These are phyloP conservation scores for Stylophora pistillata DNA, from an alignment of 64 coral and sea anemone genomes.

Conservation along the genomic window DNA sequence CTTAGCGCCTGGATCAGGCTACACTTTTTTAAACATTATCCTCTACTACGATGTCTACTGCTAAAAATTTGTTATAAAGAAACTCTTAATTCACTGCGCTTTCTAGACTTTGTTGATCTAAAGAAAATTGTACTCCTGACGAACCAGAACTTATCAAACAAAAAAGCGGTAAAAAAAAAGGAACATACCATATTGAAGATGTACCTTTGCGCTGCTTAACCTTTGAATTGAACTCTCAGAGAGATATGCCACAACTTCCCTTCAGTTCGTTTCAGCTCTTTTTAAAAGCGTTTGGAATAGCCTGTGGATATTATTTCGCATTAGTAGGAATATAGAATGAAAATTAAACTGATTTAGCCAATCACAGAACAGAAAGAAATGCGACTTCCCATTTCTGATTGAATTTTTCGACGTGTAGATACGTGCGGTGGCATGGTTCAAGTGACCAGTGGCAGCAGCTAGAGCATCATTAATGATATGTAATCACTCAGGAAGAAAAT, in stretches of 20 bases:
- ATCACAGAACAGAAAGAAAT: neutral
- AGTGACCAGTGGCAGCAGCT: neutral
- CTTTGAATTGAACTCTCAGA: neutral
- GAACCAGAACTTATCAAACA: no score
- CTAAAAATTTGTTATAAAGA: no score
- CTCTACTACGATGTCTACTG: no score
- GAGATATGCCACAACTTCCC: neutral
- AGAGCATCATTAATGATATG: neutral
- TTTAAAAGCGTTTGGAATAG: neutral
- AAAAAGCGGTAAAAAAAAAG: neutral
- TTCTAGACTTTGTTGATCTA: no score
- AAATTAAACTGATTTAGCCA: neutral
- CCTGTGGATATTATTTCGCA: neutral
- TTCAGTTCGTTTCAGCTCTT: neutral
- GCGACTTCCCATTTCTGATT: neutral
- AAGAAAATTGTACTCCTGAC: no score
- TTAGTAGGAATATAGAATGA: neutral
- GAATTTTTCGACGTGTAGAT: neutral
- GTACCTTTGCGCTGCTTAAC: neutral
- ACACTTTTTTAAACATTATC: no score
- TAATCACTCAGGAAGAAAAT: neutral
- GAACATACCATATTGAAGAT: neutral
- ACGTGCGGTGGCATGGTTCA: neutral
- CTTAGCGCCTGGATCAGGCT: no score
- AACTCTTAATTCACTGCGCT: no score